Base-by-base conservation (phyloP, 2,797 vertebrate species). In the Hylomyscus alleni region DNA sequence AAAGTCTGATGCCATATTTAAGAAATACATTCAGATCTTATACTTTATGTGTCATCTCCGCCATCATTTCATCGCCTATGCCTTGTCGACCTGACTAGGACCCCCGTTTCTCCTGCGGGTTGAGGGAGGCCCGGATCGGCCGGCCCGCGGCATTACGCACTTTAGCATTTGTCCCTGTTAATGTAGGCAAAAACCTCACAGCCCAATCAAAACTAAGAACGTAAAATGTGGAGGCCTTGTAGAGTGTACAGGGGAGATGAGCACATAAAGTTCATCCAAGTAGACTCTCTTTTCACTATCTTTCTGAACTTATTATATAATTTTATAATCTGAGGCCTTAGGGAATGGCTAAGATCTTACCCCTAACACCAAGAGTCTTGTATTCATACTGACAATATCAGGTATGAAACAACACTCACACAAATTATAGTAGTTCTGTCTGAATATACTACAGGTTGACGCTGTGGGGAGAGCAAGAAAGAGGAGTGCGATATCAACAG, bases 401-500 rank as follows among this genome's bases (percentile, higher is more conserved):
- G 34, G 2, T 76, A 83, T 60, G 2, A 37, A 83, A 17, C 6
- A 65, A 83, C 62, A 81, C 29, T 89, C 75, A 29, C n/a, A 65
- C 44, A 76, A 60, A 62, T 50, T 47, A 60, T 58, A n/a, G 15
- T 87, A 50, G 34, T 80, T 95, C 47, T 85, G 14, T 69, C 40
- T 87, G 22, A 73, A 77, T 58, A 14, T 81, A 15, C 2, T 17
- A 83, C 52, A 90, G 69, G 20, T 88, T 90, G 90, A 91, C 54
- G 14, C 2, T 87, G 65, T n/a, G 40, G 29, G 15, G 24, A 80
- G 94, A 92, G 29, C n/a, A 17, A 75, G 19, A 31, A 69, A 89
- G 40, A 77, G 4, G n/a, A 67, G 73, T 52, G 37, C 80, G n/a
- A n/a, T 7, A 40, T 80, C 92, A 94, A 20, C 88, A 95, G 77